These are phyloP conservation scores for Lasioglossum zephyrum DNA, from an alignment of 2,888 invertebrate species.

Conservation along the genomic window DNA sequence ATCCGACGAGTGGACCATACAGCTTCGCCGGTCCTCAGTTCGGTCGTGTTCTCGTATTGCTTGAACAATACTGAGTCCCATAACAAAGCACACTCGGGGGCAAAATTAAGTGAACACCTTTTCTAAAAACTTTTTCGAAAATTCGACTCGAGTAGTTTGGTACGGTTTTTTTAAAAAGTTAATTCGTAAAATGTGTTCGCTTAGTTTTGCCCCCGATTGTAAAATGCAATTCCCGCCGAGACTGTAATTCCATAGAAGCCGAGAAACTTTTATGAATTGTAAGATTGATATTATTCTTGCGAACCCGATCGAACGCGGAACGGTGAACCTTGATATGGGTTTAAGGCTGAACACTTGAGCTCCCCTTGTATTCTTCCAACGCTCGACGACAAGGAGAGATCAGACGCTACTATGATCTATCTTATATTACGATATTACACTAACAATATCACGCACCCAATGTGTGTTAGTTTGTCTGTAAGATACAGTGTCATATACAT, in stretches of 20 bases:
- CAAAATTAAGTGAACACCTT: not conserved
- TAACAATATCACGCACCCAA: slow-evolving; percentile 45
- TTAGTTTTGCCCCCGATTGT: not conserved
- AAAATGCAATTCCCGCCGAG: slow-evolving; percentile 17
- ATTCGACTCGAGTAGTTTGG: not conserved
- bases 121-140: not conserved
- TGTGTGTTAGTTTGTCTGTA: slow-evolving; percentile 58
- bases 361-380: slow-evolving; percentile 52
- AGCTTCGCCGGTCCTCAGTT: slow-evolving; percentile 36
- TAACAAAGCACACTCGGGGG: not conserved
- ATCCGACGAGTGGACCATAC: slow-evolving; percentile 46
- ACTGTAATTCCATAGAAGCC: slow-evolving; percentile 9
- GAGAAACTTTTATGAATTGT: slow-evolving; percentile 18
- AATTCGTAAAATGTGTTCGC: not conserved
- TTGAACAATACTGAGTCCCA: slow-evolving; percentile 1
- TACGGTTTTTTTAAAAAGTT: not conserved
- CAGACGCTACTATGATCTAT: slow-evolving; percentile 46
- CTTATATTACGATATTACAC: slow-evolving; percentile 39
- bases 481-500: slow-evolving; percentile 56
- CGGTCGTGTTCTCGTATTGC: slow-evolving; percentile 28
- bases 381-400: slow-evolving; percentile 40
- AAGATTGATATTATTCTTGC: not conserved
- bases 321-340: slow-evolving; percentile 44
- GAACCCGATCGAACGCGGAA: slow-evolving; percentile 33
- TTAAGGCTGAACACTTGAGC: slow-evolving; percentile 23